Conservation (phyloP, 2,888 invertebrate species). For the Cryptophagus acutangulus region DNA sequence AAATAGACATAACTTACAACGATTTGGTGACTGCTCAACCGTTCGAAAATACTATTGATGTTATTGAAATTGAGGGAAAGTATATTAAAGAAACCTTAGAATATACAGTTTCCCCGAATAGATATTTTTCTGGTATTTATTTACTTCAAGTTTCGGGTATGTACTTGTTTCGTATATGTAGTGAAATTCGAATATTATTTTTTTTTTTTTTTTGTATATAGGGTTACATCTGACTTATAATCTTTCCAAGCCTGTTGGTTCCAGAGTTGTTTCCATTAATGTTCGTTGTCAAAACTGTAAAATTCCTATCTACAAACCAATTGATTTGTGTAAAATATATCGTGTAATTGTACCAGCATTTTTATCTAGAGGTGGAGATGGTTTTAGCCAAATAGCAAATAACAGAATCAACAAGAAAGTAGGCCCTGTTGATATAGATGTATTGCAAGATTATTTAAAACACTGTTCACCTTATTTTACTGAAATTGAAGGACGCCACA, state of each 20-base stretch:
- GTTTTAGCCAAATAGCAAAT: slow-evolving; percentile 53
- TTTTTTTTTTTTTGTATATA: slow-evolving; percentile 32
- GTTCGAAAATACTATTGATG: slow-evolving; percentile 69
- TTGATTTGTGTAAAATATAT: slow-evolving; percentile 57
- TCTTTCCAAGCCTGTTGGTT: slow-evolving; percentile 53
- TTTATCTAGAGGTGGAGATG: slow-evolving; percentile 66
- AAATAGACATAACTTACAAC: slow-evolving; percentile 67
- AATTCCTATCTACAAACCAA: slow-evolving; percentile 58
- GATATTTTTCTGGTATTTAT: slow-evolving; percentile 44
- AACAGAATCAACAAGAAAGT: slow-evolving; percentile 50
- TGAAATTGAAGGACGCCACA: slow-evolving; percentile 53
- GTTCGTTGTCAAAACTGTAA: slow-evolving; percentile 61
- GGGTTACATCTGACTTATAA: slow-evolving; percentile 61
- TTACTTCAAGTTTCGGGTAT: slow-evolving; percentile 60
- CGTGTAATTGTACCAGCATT: slow-evolving; percentile 58
- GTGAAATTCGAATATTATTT: neutral
- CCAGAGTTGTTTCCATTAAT: slow-evolving; percentile 54
- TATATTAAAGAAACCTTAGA: slow-evolving; percentile 61
- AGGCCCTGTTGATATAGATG: slow-evolving; percentile 54
- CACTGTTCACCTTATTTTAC: slow-evolving; percentile 50
- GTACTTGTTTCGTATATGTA: neutral
- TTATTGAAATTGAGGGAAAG: slow-evolving; percentile 64
- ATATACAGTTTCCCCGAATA: slow-evolving; percentile 52
- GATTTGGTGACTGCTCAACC: slow-evolving; percentile 66
- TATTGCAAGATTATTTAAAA: slow-evolving; percentile 52